Percentiles rank a stretch among this genome's conserved stretches.
These are phyloP conservation scores for Diploscapter pachys DNA, from an alignment of 1,140 invertebrate species.

Conservation along the genomic window DNA sequence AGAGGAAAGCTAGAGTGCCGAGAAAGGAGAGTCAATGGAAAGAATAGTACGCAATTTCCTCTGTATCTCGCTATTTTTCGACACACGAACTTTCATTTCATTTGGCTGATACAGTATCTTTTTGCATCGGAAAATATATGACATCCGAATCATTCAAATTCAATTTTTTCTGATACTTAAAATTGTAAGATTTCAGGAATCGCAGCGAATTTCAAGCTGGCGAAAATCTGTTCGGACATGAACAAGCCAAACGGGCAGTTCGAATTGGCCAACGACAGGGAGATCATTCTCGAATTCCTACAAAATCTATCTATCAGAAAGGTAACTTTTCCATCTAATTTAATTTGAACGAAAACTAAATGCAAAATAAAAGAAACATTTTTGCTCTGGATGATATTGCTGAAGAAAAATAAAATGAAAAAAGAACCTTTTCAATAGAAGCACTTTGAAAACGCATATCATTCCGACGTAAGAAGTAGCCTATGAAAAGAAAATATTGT, in stretches of 20 bases:
- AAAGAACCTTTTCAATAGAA: no score
- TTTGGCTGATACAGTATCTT: no score
- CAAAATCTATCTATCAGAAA: constrained; percentile 65
- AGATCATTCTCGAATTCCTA: constrained; percentile 64
- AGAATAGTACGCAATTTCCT: constrained; percentile 22
- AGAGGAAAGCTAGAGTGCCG: no score
- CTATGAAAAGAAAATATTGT: no score
- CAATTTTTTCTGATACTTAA: constrained; percentile 15
- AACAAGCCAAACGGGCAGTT: constrained; percentile 73
- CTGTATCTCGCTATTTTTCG: constrained; percentile 6
- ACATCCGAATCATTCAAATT: constrained; percentile 11
- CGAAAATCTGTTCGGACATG: constrained; percentile 70
- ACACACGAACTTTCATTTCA: constrained; percentile 5
- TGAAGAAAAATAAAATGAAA: background rate
- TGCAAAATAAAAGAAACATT: background rate
- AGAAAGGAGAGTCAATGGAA: no score
- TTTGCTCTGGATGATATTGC: background rate
- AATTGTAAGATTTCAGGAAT: constrained; percentile 62
- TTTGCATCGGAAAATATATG: no score
- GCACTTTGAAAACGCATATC: background rate
- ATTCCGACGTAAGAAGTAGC: no score
- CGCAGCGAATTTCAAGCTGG: constrained; percentile 67
- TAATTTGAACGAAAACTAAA: background rate
- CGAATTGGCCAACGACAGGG: constrained; percentile 58
- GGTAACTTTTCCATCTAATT: constrained; percentile 51